Conservation (phyloP, 2,113 vertebrate species). For the Artemisiospiza belli region DNA sequence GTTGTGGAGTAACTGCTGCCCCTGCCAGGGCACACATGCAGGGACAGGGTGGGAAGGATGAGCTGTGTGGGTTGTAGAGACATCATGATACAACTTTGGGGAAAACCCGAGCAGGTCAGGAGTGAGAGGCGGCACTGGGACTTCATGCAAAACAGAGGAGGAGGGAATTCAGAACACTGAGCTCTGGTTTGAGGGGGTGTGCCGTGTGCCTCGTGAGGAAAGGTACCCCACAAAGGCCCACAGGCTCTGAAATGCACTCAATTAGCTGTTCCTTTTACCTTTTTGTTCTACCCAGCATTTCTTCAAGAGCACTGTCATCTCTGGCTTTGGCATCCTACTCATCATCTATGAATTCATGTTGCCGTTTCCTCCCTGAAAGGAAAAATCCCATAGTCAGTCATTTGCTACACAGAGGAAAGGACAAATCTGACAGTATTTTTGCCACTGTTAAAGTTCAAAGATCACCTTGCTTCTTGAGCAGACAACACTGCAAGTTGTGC, state of each 20-base stretch:
- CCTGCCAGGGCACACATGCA: not conserved
- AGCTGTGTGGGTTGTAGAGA: rapidly evolving
- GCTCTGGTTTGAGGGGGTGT: not conserved
- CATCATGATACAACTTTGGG: not conserved
- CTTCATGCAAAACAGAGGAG: slow-evolving; percentile 21
- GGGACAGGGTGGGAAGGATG: not conserved
- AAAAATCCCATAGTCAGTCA: slow-evolving; percentile 54
- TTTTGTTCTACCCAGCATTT: slow-evolving; percentile 68
- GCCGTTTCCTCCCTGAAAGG: slow-evolving; percentile 57
- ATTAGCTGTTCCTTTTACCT: slow-evolving; percentile 61
- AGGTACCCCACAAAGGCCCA: not conserved
- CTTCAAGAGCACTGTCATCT: slow-evolving; percentile 69
- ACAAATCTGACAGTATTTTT: not conserved
- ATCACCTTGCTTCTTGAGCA: not conserved
- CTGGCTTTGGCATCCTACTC: slow-evolving; percentile 71
- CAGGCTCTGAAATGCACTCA: slow-evolving; percentile 31
- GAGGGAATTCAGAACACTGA: not conserved
- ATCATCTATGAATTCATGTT: slow-evolving; percentile 59
- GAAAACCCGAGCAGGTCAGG: not conserved
- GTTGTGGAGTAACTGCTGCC: not conserved
- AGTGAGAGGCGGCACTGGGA: not conserved
- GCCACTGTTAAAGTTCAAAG: not conserved
- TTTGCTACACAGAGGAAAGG: slow-evolving; percentile 3
- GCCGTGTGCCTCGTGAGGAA: not conserved
- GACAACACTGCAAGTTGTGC: not conserved